Evolutionary conservation across 2,113 vertebrate genomes (phyloP), one percentile per base, ranked within the genome.

Genomic region (Austrofundulus limnaeus): DNA sequence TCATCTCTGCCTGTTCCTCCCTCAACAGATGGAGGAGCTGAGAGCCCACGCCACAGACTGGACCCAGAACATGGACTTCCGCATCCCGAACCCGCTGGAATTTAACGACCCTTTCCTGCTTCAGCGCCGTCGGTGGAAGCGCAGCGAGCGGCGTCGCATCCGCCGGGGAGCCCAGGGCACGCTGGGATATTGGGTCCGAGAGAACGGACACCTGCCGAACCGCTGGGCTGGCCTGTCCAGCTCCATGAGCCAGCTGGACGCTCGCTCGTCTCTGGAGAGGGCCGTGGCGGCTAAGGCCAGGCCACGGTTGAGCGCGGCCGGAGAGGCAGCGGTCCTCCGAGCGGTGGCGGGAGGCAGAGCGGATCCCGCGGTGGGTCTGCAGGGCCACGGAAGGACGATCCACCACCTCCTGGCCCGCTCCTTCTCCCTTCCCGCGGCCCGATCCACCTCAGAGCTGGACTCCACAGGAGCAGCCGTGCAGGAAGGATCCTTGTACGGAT

Each of bases 11-110:
- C 37, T 6, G 31, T 62, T 19, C 57, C 13, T 19, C 57, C 13
- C 11, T 14, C 42, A 15, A 61, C 83, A 97, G 95, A 94, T 96
- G 95, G 95, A 95, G 62, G 95, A 94, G 65, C 69, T 97, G 61
- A 93, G 94, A 2, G 94, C 95, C 0, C 95, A 96, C 11, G 95
- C 95, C 2, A 95, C 94, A 58, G 94, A 95, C 88, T 97, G 95
- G 95, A 95, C 93, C 0, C 94, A 61, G 90, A 93, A 90, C 57
- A 93, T 94, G 72, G 93, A 94, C 62, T 92, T 95, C 60, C 93
- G 93, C 31, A 92, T 94, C 65, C 93, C 94, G 1, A 94, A 93
- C 61, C 91, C 89, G 1, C 76, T 94, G 52, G 93, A 93, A 78
- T 90, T 89, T 66, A 93, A 94, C 2, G 85, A 93, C 59, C 92